Base-by-base conservation (phyloP, 2,113 vertebrate species). In the Heterotilapia buettikoferi region DNA sequence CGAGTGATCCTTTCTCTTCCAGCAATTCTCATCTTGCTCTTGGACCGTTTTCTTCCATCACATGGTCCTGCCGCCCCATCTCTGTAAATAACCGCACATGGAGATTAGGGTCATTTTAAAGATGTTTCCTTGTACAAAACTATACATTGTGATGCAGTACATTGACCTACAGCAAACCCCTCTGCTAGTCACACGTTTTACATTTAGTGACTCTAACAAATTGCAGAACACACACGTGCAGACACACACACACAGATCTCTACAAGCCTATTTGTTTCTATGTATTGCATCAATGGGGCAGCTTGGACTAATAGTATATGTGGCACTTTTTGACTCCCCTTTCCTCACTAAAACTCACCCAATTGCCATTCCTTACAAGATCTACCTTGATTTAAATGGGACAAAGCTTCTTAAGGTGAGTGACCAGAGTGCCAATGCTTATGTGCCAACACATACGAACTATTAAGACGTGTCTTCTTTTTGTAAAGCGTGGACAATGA, bases 61-160 rank as follows among this genome's bases (percentile, higher is more conserved):
- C 47, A 31, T 52, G 53, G 47, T 73, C 86, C 86, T 85, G 56
- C 73, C 59, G 24, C 40, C 61, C 36, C 82, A 85, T 89, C 86
- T 63, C 83, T 95, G 94, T 95, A 94, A 94, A 95, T 94, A 94
- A 18, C 73, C n/a, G 18, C 81, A 88, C 82, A 85, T 36, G 80
- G 82, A 90, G 80, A 92, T 84, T 86, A 52, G 66, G 88, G 56
- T 90, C 47, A 81, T 88, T 82, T 84, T 80, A 21, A 66, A 88
- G 76, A 38, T 53, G 43, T 85, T 45, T 84, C 80, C 91, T 92
- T 93, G 90, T 92, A 92, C 43, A 92, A 92, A 93, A 47, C 84
- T 80, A 79, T 83, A 88, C 26, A 85, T 78, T 88, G 81, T 38
- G 86, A 92, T 85, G 87, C 90, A 90, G 90, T 86, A 21, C 87